Base-by-base conservation (phyloP, 2,113 vertebrate species). In the Dryoscopus gambensis region DNA sequence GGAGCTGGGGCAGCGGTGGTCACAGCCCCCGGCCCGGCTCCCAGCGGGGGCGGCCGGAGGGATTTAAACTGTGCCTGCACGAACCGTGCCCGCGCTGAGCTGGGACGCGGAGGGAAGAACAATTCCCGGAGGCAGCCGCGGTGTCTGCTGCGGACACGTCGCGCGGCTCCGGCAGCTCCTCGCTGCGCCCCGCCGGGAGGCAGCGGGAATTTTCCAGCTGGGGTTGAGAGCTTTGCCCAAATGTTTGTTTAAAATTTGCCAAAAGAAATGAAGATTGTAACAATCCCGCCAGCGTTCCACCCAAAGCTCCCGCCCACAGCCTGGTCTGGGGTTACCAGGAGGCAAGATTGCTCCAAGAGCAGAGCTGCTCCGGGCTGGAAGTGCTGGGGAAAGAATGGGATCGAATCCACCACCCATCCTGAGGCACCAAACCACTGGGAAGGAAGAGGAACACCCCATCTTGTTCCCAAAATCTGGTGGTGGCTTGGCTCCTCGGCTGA, bases 101-200 rank as follows among this genome's bases (percentile, higher is more conserved):
- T 0, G 78, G 52, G 70, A 7, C 27, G 1, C 1, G 4, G 30
- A 42, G 89, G 57, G 7, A 28, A 49, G 67, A 88, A 91, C 93
- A 91, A 93, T 91, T 93, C 90, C 90, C 88, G 71, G 95, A 95
- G 95, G 81, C 76, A 7, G 92, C 30, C 21, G 62, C 35, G 25
- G 78, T 5, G 84, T 15, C 84, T 35, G 87, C 77, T 44, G 80
- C 40, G 35, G 90, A 15, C 75, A 9, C 53, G 9, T 17, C 13
- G 24, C 2, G 6, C 11, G 4, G 90, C 71, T 83, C 69, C 11
- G 7, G 77, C 94, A 65, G 86, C 68, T 44, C 53, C 87, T 55
- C 2, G 53, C 5, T 17, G 68, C 1, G 14, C 53, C 6, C 35
- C 56, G 7, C 24, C 3, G 11, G 60, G 87, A 78, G 60, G 63